Conservation (phyloP, 2,888 invertebrate species). For the Plemyria rubiginata region DNA sequence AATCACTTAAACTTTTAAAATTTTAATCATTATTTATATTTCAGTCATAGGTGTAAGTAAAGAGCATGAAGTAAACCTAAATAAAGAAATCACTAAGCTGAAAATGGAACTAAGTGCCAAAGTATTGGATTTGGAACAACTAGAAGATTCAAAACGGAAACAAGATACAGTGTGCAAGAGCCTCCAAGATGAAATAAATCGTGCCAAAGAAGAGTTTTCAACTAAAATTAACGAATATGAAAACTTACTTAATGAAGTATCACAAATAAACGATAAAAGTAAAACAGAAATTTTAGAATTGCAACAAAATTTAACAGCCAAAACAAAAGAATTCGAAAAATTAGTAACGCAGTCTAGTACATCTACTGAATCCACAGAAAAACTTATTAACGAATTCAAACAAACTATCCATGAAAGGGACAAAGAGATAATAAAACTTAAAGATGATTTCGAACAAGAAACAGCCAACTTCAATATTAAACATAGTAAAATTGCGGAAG, state of each 20-base stretch:
- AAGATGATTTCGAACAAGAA: conserved; percentile 77
- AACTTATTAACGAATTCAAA: conserved; percentile 76
- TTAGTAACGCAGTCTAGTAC: conserved; percentile 70
- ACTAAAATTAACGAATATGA: conserved; percentile 80
- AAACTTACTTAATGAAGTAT: conserved; percentile 69
- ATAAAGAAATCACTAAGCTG: conserved; percentile 81
- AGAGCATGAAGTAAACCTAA: conserved; percentile 78
- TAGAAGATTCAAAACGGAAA: conserved; percentile 73
- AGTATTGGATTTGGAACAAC: conserved; percentile 81
- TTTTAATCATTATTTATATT: conserved; percentile 44
- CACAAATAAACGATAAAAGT: conserved; percentile 73
- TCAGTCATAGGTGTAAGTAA: conserved; percentile 75
- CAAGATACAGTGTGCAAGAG: conserved; percentile 66
- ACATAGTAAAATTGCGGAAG: conserved; percentile 79
- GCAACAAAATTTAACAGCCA: conserved; percentile 67
- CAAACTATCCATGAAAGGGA: conserved; percentile 82
- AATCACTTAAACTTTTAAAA: not conserved
- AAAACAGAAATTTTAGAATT: conserved; percentile 72
- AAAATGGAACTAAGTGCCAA: conserved; percentile 84
- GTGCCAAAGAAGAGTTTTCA: conserved; percentile 68
- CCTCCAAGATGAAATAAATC: conserved; percentile 70
- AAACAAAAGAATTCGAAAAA: conserved; percentile 73
- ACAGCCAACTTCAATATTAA: conserved; percentile 80
- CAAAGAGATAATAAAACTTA: conserved; percentile 81
- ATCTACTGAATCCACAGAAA: conserved; percentile 67